Conservation (phyloP, 1,140 invertebrate species). For the Aphidius gifuensis region DNA sequence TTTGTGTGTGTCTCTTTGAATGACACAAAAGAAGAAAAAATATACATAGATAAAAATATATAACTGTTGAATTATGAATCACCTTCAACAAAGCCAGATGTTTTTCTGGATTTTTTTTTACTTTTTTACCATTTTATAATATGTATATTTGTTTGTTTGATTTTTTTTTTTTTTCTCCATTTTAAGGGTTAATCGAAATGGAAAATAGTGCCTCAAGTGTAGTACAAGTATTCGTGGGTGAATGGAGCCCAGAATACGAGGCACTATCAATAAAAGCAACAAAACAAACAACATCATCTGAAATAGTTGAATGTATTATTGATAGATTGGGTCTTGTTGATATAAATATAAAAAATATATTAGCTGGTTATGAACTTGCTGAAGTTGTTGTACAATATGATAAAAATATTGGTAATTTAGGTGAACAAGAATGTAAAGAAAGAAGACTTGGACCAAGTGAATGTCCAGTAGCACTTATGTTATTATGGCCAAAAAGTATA, state of each 20-base stretch:
- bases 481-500: conserved; percentile 82
- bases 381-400: conserved; percentile 82
- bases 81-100: neutral
- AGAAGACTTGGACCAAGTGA: conserved; percentile 79
- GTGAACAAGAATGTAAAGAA: conserved; percentile 88
- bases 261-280: conserved; percentile 88
- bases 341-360: conserved; percentile 56
- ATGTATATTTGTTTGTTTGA: neutral
- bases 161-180: neutral
- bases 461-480: conserved; percentile 87
- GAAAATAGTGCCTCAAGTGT: conserved; percentile 49
- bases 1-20: conserved; percentile 15
- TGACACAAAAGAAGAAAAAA: conserved; percentile 15
- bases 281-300: conserved; percentile 84
- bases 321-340: conserved; percentile 71
- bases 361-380: conserved; percentile 76
- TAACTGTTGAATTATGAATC: too few species aligned
- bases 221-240: conserved; percentile 84
- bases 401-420: conserved; percentile 81
- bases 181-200: conserved; percentile 49
- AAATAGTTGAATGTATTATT: conserved; percentile 84
- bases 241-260: conserved; percentile 84
- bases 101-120: neutral
- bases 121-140: neutral
- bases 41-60: conserved; percentile 3